Base-by-base conservation (phyloP, 2,888 invertebrate genomes). In the Euplexia lucipara region DNA sequence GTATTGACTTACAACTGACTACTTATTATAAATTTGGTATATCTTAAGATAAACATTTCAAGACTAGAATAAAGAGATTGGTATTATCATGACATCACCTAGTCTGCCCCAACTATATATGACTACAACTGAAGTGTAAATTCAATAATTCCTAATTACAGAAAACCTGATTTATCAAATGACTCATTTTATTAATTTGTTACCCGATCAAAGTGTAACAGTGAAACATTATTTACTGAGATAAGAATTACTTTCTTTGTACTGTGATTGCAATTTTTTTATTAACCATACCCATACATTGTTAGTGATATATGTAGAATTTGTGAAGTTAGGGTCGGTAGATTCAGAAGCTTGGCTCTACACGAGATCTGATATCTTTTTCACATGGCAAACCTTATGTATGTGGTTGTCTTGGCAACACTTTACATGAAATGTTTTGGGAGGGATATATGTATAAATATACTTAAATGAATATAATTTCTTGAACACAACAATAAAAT, bases 211-310 rank as follows among this genome's bases (percentile, higher is more conserved):
- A 32, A 57, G 7, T 30, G 3, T 16, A 14, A 45, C 9, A 52
- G 42, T 42, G n/a, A 52, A 45, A 12, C 18, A 30, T 32, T 20
- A 39, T 10, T 45, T 20, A 39, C 9, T 45, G 7, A 22, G 22
- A 53, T 53, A 37, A 32, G 30, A 52, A 41, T 64, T 12, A 39
- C 6, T 20, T 49, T 4, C 8, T 26, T 4, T 18, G 16, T 16
- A n/a, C n/a, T n/a, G n/a, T n/a, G n/a, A n/a, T 44, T 61, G 34
- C 18, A 18, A 32, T 58, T 14, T 32, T 51, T 20, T 51, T 12
- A 48, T 8, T 14, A 26, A n/a, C n/a, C n/a, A n/a, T n/a, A n/a
- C n/a, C n/a, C n/a, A n/a, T n/a, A n/a, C n/a, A n/a, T n/a, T n/a
- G n/a, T n/a, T n/a, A n/a, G n/a, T n/a, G n/a, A n/a, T n/a, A n/a